Conservation (phyloP, 2,113 vertebrate genomes). For the Mus spicilegus region DNA sequence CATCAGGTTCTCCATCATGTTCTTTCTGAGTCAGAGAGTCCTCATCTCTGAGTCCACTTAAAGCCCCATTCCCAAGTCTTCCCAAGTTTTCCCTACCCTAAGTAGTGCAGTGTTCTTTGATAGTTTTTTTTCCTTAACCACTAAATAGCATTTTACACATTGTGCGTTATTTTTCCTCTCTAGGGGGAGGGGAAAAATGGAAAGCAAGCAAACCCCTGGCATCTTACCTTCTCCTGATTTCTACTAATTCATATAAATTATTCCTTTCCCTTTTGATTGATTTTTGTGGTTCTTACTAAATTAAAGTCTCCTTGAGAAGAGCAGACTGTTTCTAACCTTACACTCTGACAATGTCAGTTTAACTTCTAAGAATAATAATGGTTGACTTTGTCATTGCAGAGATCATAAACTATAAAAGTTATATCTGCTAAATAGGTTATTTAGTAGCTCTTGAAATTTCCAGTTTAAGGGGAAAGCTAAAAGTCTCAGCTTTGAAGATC, state of each 20-base stretch:
- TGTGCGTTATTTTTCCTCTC: not conserved
- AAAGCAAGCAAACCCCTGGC: not conserved
- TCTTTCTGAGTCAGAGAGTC: not conserved
- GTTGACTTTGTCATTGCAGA: not conserved
- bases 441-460: constrained; percentile 35
- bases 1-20: not conserved
- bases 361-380: not conserved
- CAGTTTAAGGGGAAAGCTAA: not conserved
- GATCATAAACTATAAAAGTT: not conserved
- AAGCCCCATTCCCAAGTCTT: not conserved
- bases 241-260: not conserved
- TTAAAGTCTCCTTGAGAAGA: constrained; percentile 17
- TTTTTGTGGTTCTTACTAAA: not conserved
- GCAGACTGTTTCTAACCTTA: constrained; percentile 10
- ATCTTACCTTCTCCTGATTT: not conserved
- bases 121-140: not conserved
- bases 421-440: not conserved
- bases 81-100: not conserved
- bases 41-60: not conserved
- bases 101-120: not conserved
- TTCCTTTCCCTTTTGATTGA: not conserved
- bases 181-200: not conserved
- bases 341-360: not conserved
- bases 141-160: not conserved
- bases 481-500: not conserved